phyloP scores from a whole-genome alignment of 2,888 invertebrate genomes.

The Clostera curtula region DNA sequence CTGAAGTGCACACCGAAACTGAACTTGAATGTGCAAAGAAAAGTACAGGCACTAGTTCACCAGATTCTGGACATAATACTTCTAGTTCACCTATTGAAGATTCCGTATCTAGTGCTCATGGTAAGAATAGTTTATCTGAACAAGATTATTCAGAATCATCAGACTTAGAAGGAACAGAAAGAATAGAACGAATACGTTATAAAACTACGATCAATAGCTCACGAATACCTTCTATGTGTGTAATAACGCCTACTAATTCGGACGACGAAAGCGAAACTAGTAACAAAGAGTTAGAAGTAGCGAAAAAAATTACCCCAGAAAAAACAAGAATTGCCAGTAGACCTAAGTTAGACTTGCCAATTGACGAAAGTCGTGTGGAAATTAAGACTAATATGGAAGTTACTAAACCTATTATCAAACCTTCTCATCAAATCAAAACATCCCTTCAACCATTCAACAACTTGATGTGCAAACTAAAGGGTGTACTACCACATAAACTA shows the following conservation, averaged over 20 bases:
- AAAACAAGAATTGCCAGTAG: constrained; percentile 37
- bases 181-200: constrained; percentile 88
- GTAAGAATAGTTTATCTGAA: constrained; percentile 81
- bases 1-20: constrained; percentile 69
- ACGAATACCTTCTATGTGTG: constrained; percentile 93
- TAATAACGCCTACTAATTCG: constrained; percentile 90
- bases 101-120: constrained; percentile 82
- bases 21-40: constrained; percentile 66
- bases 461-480: constrained; percentile 82
- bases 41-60: constrained; percentile 81
- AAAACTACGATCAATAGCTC: constrained; percentile 92
- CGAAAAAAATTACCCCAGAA: constrained; percentile 30
- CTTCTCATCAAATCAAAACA: constrained; percentile 43
- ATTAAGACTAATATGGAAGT: constrained; percentile 28
- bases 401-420: constrained; percentile 37
- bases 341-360: constrained; percentile 58
- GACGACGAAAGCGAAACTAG: constrained; percentile 84
- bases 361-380: constrained; percentile 46
- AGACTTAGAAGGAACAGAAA: constrained; percentile 89
- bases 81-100: constrained; percentile 86
- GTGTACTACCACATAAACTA: constrained; percentile 73
- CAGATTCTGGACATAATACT: constrained; percentile 87
- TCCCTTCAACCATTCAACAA: constrained; percentile 79
- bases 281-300: constrained; percentile 39
- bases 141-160: constrained; percentile 91